These are phyloP conservation scores for Polypedilum pembai DNA, from an alignment of 1,140 invertebrate species.

Conservation along the genomic window DNA sequence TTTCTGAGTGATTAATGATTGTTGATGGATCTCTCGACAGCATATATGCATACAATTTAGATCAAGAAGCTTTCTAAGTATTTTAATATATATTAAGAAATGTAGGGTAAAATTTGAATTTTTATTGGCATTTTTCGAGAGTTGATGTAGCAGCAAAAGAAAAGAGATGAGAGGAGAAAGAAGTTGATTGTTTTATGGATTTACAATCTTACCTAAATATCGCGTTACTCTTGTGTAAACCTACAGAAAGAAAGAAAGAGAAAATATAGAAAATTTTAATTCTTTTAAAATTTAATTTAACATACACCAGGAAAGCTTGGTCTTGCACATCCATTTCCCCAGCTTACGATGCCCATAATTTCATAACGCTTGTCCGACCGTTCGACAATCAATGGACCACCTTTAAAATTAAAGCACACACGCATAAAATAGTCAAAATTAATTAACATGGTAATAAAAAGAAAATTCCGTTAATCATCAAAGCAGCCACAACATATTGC, in stretches of 20 bases:
- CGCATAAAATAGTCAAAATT: neutral
- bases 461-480: neutral
- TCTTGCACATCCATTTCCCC: constrained; percentile 45
- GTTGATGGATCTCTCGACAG: neutral
- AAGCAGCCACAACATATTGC: neutral
- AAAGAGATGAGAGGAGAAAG: neutral
- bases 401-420: constrained; percentile 38
- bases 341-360: constrained; percentile 62
- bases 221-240: constrained; percentile 71
- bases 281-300: neutral
- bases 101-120: neutral
- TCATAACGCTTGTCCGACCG: constrained; percentile 66
- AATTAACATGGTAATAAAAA: constrained; percentile 28
- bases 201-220: constrained; percentile 48
- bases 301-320: neutral
- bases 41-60: neutral
- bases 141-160: neutral
- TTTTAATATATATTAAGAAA: neutral
- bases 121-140: neutral
- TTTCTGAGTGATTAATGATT: neutral
- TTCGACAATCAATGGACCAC: constrained; percentile 72
- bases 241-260: constrained; percentile 62
- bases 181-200: too few relatives aligned
- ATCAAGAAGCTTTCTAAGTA: neutral
- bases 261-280: constrained; percentile 53